Evolutionary conservation across 2,113 vertebrate genomes (phyloP), one percentile per base, ranked within the genome.

Genomic region (Bujurquina vittata): DNA sequence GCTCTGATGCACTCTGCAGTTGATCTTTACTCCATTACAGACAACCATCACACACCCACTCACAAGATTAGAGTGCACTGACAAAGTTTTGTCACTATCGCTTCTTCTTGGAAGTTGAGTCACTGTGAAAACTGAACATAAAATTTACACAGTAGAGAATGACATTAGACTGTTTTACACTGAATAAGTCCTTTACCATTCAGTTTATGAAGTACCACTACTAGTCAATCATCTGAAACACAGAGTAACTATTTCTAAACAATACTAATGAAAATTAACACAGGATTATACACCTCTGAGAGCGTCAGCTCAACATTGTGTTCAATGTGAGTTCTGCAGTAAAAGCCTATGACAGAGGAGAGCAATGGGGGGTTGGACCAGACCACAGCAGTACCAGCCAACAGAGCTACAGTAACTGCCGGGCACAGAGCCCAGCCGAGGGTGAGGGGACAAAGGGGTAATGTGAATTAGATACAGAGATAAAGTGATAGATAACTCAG

Each of bases 391-490:
- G 29, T 12, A 57, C 10, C 1, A 3, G 43, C 58, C 57, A 65
- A 55, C 49, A 33, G 33, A 72, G 67, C 40, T 79, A 37, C 77
- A 75, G 79, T 60, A 46, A 75, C 73, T 43, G 40, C 18, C 7
- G 40, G 79, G 76, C 74, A 72, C 59, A 49, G 59, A 76, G 87
- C 49, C 87, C 72, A 62, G 54, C 29, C 29, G 49, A 67, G 59
- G 73, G 35, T 29, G 76, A 73, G 65, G 22, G 59, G 61, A 79
- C 26, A 1, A 82, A 37, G 49, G 67, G 46, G 0, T 35, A 31
- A 74, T 59, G 31, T 6, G 54, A 84, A 84, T 72, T 75, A 89
- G 56, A 84, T 17, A 52, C 29, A 80, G 35, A 79, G 78, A 72
- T 1, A 11, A 69, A 87, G 37, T 81, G 73, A 83, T 79, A 75